Conservation (phyloP, 2,113 vertebrate genomes). For the Fulica atra region DNA sequence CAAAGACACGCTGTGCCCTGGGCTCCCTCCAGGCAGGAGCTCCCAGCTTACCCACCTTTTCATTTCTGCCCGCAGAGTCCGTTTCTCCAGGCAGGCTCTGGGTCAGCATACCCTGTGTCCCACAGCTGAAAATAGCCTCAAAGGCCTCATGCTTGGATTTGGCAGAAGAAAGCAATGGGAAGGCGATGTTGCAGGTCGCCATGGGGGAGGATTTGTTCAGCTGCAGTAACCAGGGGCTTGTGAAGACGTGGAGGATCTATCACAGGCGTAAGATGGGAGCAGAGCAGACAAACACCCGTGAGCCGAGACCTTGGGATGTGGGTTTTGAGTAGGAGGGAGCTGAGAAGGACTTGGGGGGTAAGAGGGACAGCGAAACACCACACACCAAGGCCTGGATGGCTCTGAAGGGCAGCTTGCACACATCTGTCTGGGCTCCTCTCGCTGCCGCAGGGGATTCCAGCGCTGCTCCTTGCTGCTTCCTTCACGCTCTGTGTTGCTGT, state of each 20-base stretch:
- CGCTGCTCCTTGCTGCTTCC: not conserved
- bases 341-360: not conserved
- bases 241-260: not conserved
- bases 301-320: not conserved
- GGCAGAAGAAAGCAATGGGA: not conserved
- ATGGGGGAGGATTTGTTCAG: not conserved
- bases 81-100: not conserved
- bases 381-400: not conserved
- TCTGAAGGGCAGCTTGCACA: not conserved
- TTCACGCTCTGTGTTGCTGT: slow-evolving; percentile 3
- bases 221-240: fast-evolving
- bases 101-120: fast-evolving
- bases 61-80: not conserved
- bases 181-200: not conserved
- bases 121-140: not conserved
- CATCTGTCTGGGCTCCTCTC: not conserved
- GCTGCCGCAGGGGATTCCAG: not conserved
- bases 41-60: not conserved
- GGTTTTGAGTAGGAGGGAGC: not conserved
- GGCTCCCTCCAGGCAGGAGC: not conserved
- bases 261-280: not conserved
- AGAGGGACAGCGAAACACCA: not conserved
- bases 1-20: not conserved
- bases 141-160: fast-evolving
- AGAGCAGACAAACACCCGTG: not conserved